Evolutionary conservation across 2,888 invertebrate species (phyloP), one percentile per base, ranked within the genome.

Genomic region (Lasioglossum marginatum): DNA sequence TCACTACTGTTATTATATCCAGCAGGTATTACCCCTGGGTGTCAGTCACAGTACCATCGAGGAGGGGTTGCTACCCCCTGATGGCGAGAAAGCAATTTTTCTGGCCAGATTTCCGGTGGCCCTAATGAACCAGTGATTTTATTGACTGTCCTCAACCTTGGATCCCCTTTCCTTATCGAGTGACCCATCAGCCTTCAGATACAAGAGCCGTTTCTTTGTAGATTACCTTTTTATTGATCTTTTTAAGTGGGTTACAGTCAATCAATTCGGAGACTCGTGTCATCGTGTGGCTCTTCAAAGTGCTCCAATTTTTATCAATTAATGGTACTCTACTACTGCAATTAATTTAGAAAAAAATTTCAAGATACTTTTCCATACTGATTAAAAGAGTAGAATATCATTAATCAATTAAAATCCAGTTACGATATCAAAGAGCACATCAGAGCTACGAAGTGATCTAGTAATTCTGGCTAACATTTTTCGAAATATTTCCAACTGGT

Each of bases 1-100:
- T 87, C 82, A 31, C 66, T 78, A 68, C 63, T 81, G 81, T 77
- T 83, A 82, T 84, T 80, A 87, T 80, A 78, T 60, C 84, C 31
- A 19, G n/a, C 77, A 82, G 80, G 76, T 10, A 19, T 60, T 76
- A 77, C 80, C 83, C 77, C 52, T n/a, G 81, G 75, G 70, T 63
- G 34, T 40, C 63, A 27, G 63, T 77, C 79, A 63, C n/a, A 12
- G 34, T 19, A 2, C 6, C 63, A 5, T 4, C 31, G 31, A 27
- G 6, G 6, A 43, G 70, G 45, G 27, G 37, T 14, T 60, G 27
- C 60, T 37, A 77, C 16, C 31, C n/a, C 19, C 57, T n/a, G 66
- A 52, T 75, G 48, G 52, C 71, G 71, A 4, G 37, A 45, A 72
- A 45, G 68, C 45, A 73, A 31, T 57, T 73, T 63, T 31, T 31